phyloP scores from a whole-genome alignment of 1,140 invertebrate species.

The Drosophila tsacasi region DNA sequence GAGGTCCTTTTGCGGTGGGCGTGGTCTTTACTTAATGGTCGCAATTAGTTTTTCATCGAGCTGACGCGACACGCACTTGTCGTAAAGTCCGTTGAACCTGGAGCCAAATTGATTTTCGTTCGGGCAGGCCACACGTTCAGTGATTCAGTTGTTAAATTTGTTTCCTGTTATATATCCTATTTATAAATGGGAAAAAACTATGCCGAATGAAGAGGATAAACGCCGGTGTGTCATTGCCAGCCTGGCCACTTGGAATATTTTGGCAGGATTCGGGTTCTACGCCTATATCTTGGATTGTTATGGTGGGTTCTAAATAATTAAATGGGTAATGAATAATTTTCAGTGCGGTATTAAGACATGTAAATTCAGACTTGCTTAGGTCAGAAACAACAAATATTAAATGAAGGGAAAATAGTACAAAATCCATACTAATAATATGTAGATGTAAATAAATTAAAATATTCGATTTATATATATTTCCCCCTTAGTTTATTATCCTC shows the following conservation, averaged over 20 bases:
- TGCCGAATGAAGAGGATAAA: background rate
- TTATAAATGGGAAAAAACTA: slow-evolving; percentile 12
- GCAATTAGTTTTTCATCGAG: slow-evolving; percentile 65
- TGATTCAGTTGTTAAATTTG: slow-evolving; percentile 22
- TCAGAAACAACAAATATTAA: background rate
- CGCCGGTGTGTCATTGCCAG: slow-evolving; percentile 3
- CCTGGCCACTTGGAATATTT: slow-evolving; percentile 19
- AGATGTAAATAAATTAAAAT: background rate
- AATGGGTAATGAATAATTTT: background rate
- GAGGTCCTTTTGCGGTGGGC: slow-evolving; percentile 11
- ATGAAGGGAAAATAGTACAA: too few relatives aligned
- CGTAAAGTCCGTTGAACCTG: slow-evolving; percentile 66
- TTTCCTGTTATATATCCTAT: slow-evolving; percentile 5
- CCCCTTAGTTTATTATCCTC: slow-evolving; percentile 20
- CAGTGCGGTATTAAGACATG: too few relatives aligned
- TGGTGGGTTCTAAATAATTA: background rate
- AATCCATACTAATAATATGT: too few relatives aligned
- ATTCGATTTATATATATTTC: background rate
- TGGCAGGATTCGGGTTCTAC: slow-evolving; percentile 21
- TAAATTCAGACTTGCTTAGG: too few relatives aligned
- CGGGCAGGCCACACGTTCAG: slow-evolving; percentile 16
- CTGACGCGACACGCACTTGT: slow-evolving; percentile 70
- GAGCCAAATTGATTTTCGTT: slow-evolving; percentile 67
- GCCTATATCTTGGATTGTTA: slow-evolving; percentile 27
- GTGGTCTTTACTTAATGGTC: slow-evolving; percentile 52